Base-by-base conservation (phyloP, 1,140 invertebrate species). In the Diachasmimorpha longicaudata region DNA sequence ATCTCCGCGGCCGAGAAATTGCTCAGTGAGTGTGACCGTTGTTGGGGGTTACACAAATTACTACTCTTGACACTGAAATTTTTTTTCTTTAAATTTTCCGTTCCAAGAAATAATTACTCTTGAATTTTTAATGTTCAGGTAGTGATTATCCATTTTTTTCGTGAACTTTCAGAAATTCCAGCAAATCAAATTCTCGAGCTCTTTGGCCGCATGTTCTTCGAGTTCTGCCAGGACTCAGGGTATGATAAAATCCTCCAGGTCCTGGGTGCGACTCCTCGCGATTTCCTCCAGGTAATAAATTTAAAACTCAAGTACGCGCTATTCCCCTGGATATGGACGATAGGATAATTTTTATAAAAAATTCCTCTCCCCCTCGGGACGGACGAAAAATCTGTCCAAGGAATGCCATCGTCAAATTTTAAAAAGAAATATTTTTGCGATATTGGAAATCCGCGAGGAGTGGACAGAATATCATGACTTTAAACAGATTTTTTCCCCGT, bases 181-280 rank as follows among this genome's bases (percentile, higher is more conserved):
- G 96, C 96, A 5, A 94, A 95, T 82, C 93, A 94, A 39, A 97
- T 98, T 81, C 89, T 98, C 73, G 96, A 99, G 89, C 88, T 96
- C 11, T 98, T 99, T 84, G 97, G 97, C 0, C 95, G 96, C 83
- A 97, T 95, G 85, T 97, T 97, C 86, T 97, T 97, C 83, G 96
- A 97, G 87, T 97, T 97, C 84, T 97, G 96, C 80, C 96, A 97
- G 88, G 96, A 97, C 85, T 97, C 96, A 16, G 96, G 96, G 23
- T 98, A 97, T 84, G 96, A 97, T 83, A 96, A 96, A 88, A 98
- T 98, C 79, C 90, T 98, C 4, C 95, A 97, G 89, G 96, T 97
- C 0, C 89, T 98, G 0, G 96, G 96, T 58, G 96, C 96, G n/a
- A 97, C 95, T 6, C 96, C 96, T 3, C 89, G 96, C 70, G 96